Evolutionary conservation across 53 echinoderm and acorn worm genomes (phyloP), one percentile per base, ranked within the genome.

Genomic region (Crossaster papposus): DNA sequence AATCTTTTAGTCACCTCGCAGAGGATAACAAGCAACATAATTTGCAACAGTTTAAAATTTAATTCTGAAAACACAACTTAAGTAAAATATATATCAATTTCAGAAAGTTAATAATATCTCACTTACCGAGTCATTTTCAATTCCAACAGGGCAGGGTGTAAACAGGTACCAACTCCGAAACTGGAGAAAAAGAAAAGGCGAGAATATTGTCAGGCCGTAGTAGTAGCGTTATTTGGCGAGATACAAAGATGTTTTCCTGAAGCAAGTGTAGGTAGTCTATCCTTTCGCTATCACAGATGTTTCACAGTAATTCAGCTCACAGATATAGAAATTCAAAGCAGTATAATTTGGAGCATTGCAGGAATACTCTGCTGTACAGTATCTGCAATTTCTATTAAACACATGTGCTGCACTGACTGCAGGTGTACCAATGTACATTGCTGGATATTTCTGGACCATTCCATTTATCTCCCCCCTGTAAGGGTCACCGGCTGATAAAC

Each of bases 361-460:
- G 24, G 72, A 62, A 87, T 87, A 87, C 77, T 77, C 87, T 58
- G 36, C n/a, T 50, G 28, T 50, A 30, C 85, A 74, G 76, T 58
- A 62, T 75, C 35, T 87, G 11, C 76, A 85, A 85, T 87, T 76
- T 87, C 77, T 87, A 76, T 87, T 77, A 76, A 87, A 76, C 77
- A 87, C 87, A 87, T 87, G 87, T 87, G 77, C 76, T 75, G 33
- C 20, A 65, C 64, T 20, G 22, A 64, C 34, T 37, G 28, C 85
- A 72, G 71, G 85, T 54, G 72, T 55, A 80, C 54, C 80, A 54
- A 80, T 54, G 80, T 80, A 58, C 80, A 80, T 55, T 80, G 54
- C 80, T 80, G 54, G 78, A 51, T 80, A 82, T 82, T 87, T 87
- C 36, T 87, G 63, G 87, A 77, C 87, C 52, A 28, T 87, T 87